Base-by-base conservation (phyloP, 2,113 vertebrate genomes). In the Elachura formosa region DNA sequence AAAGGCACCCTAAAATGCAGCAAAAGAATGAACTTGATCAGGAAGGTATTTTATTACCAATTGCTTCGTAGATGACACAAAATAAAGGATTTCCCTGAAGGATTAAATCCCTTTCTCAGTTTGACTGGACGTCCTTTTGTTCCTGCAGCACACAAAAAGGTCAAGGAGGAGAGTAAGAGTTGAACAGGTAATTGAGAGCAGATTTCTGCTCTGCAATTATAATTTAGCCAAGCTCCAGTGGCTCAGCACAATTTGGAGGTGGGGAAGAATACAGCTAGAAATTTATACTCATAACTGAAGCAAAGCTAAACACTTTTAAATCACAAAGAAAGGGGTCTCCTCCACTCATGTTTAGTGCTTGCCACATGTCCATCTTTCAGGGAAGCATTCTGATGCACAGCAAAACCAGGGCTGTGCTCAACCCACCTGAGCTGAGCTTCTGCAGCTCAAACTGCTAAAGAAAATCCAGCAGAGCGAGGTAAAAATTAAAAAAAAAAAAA, bases 261-360 rank as follows among this genome's bases (percentile, higher is more conserved):
- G 52, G 33, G 72, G 16, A 76, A 33, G 59, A 26, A 62, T 2
- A 7, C 18, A 36, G 29, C 8, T 2, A 10, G 52, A 51, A 83
- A 52, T 31, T 36, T 5, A 2, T 9, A 16, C 24, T 59, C 62
- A 3, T 4, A 41, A 24, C 29, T 11, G 21, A 66, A 66, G 38
- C 2, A 11, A 43, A 73, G 33, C 28, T 14, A 36, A 86, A 83
- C 25, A 45, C 36, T 20, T 87, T 40, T 6, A 73, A 59, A 43
- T 8, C 58, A 26, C 14, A 21, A 23, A n/a, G 25, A 1, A 52
- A 59, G 22, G 17, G 9, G 55, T 6, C 6, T 0, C 5, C 45
- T 22, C 66, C 7, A 0, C 23, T 76, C 6, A 0, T 0, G 1
- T 43, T 46, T 3, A 11, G 13, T 6, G 6, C 12, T 29, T 56